These are phyloP conservation scores for Hipparchia sbordonii DNA, from an alignment of 2,888 invertebrate species.

Conservation along the genomic window DNA sequence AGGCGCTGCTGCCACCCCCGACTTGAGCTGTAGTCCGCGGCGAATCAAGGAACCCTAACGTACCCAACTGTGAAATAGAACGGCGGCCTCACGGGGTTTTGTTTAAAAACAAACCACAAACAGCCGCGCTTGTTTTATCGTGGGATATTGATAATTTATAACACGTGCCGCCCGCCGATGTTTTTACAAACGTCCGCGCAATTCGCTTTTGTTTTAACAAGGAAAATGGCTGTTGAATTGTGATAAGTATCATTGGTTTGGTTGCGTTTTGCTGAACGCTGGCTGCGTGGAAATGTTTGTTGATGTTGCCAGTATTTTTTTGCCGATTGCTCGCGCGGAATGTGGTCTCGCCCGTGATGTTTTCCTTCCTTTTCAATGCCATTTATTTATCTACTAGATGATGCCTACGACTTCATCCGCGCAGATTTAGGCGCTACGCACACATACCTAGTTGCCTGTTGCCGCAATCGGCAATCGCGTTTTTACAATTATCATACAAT, in stretches of 20 bases:
- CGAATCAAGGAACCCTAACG: conserved; percentile 26
- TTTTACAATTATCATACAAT: too few relatives aligned
- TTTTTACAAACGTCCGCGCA: conserved; percentile 52
- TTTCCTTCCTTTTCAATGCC: neutral
- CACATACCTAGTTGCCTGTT: too few relatives aligned
- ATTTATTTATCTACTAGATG: too few relatives aligned
- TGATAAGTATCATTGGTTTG: conserved; percentile 29
- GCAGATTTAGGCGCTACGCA: too few relatives aligned
- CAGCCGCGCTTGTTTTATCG: conserved; percentile 74
- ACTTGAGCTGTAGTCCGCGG: conserved; percentile 11
- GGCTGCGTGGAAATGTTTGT: neutral
- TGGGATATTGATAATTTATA: conserved; percentile 79
- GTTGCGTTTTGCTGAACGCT: neutral
- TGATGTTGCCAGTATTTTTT: conserved; percentile 19
- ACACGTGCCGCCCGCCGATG: conserved; percentile 58
- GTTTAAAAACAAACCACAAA: conserved; percentile 69
- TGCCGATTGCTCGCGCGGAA: conserved; percentile 8
- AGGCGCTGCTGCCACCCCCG: neutral
- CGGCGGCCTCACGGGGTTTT: conserved; percentile 43
- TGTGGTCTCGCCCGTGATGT: conserved; percentile 1
- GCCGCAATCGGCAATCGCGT: too few relatives aligned
- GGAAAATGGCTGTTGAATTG: conserved; percentile 47
- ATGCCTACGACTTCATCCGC: neutral
- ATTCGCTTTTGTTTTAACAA: conserved; percentile 56
- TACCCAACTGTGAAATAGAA: conserved; percentile 42